Evolutionary conservation across 2,797 vertebrate species (phyloP).

Genomic region (Natrix natrix): DNA sequence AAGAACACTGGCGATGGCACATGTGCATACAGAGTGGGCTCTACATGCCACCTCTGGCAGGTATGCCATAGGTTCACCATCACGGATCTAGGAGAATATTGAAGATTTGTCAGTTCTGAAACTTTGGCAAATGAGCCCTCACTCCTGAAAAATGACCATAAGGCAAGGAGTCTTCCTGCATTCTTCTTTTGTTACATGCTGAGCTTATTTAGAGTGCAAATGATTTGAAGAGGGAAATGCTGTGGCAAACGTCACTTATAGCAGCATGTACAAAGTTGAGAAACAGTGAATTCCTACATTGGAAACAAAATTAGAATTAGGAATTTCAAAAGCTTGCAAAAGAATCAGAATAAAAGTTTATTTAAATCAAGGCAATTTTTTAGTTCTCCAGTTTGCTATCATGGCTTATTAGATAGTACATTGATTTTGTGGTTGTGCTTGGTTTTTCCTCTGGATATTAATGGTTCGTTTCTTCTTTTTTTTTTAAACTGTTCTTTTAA

Average conservation of each 20-base stretch:
- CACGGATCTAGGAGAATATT: not conserved
- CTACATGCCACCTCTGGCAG: no score
- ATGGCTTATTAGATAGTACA: not conserved
- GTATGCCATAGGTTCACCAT: no score
- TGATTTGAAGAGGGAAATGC: not conserved
- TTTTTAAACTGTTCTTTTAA: not conserved
- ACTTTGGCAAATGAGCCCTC: not conserved
- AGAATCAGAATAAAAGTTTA: not conserved
- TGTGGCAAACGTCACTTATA: not conserved
- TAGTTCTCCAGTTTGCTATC: not conserved
- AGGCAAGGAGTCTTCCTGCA: not conserved
- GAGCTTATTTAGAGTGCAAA: not conserved
- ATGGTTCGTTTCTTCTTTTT: not conserved
- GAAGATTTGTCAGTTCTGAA: not conserved
- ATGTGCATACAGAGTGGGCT: no score
- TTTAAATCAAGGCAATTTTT: not conserved
- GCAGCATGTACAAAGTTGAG: not conserved
- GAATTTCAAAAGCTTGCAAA: not conserved
- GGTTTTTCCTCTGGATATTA: not conserved
- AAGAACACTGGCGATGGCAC: no score
- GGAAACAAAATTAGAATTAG: not conserved
- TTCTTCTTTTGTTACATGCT: not conserved
- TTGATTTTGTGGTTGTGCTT: not conserved
- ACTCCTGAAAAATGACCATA: not conserved
- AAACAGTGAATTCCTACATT: not conserved